A percentile compares a stretch with the other conserved stretches of the same genome.
Evolutionary conservation across 2,113 vertebrate species (phyloP).

Genomic region (Oceanites oceanicus): DNA sequence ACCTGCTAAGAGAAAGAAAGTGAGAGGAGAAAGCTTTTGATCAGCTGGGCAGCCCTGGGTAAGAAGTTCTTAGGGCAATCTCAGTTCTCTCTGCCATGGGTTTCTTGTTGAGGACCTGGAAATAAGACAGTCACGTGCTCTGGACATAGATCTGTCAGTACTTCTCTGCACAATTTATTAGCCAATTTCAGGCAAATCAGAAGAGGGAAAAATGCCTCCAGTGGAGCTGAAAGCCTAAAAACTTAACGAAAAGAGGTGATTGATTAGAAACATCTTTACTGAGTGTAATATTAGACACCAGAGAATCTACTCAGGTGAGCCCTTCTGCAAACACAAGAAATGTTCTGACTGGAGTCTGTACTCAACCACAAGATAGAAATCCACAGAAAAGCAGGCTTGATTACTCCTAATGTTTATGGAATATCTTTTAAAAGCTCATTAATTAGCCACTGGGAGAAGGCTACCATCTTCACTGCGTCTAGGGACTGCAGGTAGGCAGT

Average conservation of each 20-base stretch:
- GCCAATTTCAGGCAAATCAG: neutral
- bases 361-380: neutral
- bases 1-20: neutral
- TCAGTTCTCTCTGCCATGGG: rapidly evolving
- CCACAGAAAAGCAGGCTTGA: neutral
- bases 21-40: neutral
- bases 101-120: neutral
- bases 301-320: neutral
- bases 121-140: neutral
- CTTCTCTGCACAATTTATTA: neutral
- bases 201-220: neutral
- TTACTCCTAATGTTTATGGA: neutral
- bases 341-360: neutral
- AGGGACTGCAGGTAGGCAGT: neutral
- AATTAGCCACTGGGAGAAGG: neutral
- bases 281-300: neutral
- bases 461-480: neutral
- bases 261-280: neutral
- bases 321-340: neutral
- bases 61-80: neutral
- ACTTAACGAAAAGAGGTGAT: neutral
- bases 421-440: neutral
- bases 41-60: neutral
- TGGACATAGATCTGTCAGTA: neutral
- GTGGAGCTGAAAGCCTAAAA: neutral